Evolutionary conservation across 2,888 invertebrate species (phyloP), one percentile per base, ranked within the genome.

Genomic region (Lasioglossum villosulum): DNA sequence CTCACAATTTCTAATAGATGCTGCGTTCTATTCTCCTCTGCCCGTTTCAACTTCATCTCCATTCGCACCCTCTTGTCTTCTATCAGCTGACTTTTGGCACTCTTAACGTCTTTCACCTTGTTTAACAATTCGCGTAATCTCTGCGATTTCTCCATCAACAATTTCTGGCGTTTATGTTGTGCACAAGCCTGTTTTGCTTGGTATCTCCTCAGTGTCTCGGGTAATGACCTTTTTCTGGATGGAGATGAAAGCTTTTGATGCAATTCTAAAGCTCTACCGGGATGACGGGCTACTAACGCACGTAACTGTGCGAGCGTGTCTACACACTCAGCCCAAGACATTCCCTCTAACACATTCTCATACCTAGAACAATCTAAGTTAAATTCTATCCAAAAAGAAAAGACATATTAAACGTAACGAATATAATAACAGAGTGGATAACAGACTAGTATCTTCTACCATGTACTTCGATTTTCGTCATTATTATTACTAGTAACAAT

Each of bases 191-290:
- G 99, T 93, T 99, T 99, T 0, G 98, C 98, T 95, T 99, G 98
- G 90, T 98, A 98, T 34, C 92, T 88, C 85, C 96, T 95, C 34
- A 98, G 95, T 0, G 98, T 98, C 93, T 98, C 98, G 42, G 97
- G 97, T n/a, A 98, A 93, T n/a, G 98, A 97, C 63, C 98, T 96
- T 79, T 97, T 96, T n/a, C 98, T 96, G 1, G 98, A 98, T 0
- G 99, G 99, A 73, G 98, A 98, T 0, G 98, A 98, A 0, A 99
- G 95, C 94, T 99, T 99, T 90, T 99, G 98, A 95, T 99, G 99
- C 71, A 99, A 96, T 90, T 99, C 98, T 84, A 98, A 97, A 0
- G 98, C 99, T 78, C 99, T 96, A 77, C 98, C 99, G 0, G 99
- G 99, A 94, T 98, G 98, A n/a, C 99, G 96, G 0, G 97, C 97